Base-by-base conservation (phyloP, 2,888 invertebrate species). In the Gryllus longicercus region DNA sequence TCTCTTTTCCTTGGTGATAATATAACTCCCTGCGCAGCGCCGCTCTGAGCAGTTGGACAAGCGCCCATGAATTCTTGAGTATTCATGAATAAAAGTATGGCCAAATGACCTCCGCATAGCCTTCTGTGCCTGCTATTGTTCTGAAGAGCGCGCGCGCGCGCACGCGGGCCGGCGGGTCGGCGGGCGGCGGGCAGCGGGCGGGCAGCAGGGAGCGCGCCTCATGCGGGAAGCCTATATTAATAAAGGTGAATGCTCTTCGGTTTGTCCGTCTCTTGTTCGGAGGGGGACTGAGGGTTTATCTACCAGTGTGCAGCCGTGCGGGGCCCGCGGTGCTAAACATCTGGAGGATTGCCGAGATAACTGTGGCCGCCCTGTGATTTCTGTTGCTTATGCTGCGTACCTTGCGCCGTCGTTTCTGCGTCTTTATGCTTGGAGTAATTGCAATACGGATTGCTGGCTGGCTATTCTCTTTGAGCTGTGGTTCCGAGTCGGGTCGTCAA, bases 41-140 rank as follows among this genome's bases (percentile, higher is more conserved):
- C 63, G 63, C 16, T 63, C 74, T 79, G 79, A 23, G 79, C 25
- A 77, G 77, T 81, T 81, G 81, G 81, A 79, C 79, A 79, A 79
- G 76, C 78, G 81, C 81, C 81, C 79, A 81, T 81, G 81, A 81
- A 80, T 81, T 81, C 81, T 81, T 81, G 81, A 81, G 77, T 78
- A 78, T 79, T 81, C 81, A 79, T 80, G 79, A 81, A 81, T 81
- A 81, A 81, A 81, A 79, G 81, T 81, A 76, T 76, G 79, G 76
- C 49, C 78, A 81, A 81, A 80, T 81, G 81, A 81, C 81, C 81
- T 81, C 51, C 75, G 63, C 63, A 63, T 63, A 18, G 63, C 63
- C 63, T 14, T n/a, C 63, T 63, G 16, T 63, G n/a, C 63, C 63
- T n/a, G 63, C 63, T 63, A 63, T 63, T 63, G 63, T 63, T 63